These are phyloP conservation scores for Thunnus albacares DNA, from an alignment of 2,797 vertebrate species.

Conservation along the genomic window DNA sequence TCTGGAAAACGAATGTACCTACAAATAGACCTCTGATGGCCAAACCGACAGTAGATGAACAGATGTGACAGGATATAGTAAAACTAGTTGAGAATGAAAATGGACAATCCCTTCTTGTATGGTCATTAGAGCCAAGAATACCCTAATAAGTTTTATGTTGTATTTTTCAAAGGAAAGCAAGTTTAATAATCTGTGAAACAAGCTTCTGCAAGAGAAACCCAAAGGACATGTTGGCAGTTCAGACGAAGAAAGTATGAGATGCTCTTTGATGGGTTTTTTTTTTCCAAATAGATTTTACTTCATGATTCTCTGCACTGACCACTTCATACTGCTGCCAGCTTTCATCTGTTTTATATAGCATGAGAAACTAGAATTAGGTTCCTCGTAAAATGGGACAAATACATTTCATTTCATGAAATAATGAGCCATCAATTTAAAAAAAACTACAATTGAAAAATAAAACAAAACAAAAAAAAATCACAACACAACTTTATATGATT, in stretches of 20 bases:
- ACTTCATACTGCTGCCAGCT: slow-evolving; percentile 51
- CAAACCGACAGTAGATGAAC: slow-evolving; percentile 55
- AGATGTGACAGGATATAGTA: slow-evolving; percentile 71
- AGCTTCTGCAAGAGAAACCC: slow-evolving; percentile 68
- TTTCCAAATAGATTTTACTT: slow-evolving; percentile 54
- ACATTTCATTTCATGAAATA: slow-evolving; percentile 48
- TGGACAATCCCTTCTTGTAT: slow-evolving; percentile 58
- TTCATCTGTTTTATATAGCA: slow-evolving; percentile 52
- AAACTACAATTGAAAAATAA: slow-evolving; percentile 37
- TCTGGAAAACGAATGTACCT: slow-evolving; percentile 68
- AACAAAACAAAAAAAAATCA: neutral
- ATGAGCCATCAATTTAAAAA: slow-evolving; percentile 22
- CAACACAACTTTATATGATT: slow-evolving; percentile 21
- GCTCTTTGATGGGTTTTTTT: slow-evolving; percentile 64
- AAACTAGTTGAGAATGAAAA: slow-evolving; percentile 68
- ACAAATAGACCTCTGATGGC: slow-evolving; percentile 52
- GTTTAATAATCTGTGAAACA: slow-evolving; percentile 74
- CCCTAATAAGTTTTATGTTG: slow-evolving; percentile 66
- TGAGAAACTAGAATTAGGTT: slow-evolving; percentile 43
- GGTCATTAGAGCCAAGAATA: slow-evolving; percentile 67
- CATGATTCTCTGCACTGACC: slow-evolving; percentile 56
- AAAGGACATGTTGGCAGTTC: slow-evolving; percentile 52
- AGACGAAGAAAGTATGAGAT: slow-evolving; percentile 46
- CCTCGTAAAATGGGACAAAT: slow-evolving; percentile 51
- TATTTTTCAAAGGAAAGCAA: slow-evolving; percentile 70